Evolutionary conservation across 2,113 vertebrate species (phyloP), one percentile per base, ranked within the genome.

Genomic region (Oreocharis arfaki): DNA sequence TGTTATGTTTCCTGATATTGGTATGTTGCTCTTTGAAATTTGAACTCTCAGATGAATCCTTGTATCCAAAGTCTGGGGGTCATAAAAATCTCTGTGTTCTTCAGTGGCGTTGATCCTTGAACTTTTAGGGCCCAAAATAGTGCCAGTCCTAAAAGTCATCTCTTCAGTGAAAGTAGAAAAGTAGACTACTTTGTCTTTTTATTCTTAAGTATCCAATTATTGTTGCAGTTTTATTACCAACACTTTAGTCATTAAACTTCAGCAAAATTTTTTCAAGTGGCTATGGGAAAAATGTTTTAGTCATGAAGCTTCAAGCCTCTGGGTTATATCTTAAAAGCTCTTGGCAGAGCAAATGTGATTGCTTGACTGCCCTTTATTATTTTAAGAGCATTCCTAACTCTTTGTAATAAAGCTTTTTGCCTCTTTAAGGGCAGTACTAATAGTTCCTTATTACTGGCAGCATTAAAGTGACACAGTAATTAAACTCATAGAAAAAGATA

Each of bases 251-350:
- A 56, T 80, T 89, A 67, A 84, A 84, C 46, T 76, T 71, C 0
- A 4, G 20, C 16, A 92, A 65, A 35, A 26, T 32, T 83, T 73
- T 88, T 87, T 78, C 30, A 44, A 90, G 22, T n/a, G 32, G 28
- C 27, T 65, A 55, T 1, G 7, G 42, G 61, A 80, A 77, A 75
- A 92, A 74, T 59, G 32, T 84, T 92, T 81, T 92, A 35, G 28
- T 73, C 73, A 88, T 90, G 83, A 90, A 89, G 41, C 28, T 75
- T 85, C 41, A 56, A 5, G n/a, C 90, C 84, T 93, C 89, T 98
- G 97, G 96, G 96, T 98, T 97, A 93, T 97, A 94, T 97, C 97
- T 98, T 98, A 96, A 95, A 97, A 88, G 97, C 79, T 84, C 71
- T 90, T 94, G 10, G 14, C 82, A 95, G 79, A 92, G 65, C 30